phyloP scores from a whole-genome alignment of 2,113 vertebrate genomes.

The Hypocryptadius cinnamomeus region DNA sequence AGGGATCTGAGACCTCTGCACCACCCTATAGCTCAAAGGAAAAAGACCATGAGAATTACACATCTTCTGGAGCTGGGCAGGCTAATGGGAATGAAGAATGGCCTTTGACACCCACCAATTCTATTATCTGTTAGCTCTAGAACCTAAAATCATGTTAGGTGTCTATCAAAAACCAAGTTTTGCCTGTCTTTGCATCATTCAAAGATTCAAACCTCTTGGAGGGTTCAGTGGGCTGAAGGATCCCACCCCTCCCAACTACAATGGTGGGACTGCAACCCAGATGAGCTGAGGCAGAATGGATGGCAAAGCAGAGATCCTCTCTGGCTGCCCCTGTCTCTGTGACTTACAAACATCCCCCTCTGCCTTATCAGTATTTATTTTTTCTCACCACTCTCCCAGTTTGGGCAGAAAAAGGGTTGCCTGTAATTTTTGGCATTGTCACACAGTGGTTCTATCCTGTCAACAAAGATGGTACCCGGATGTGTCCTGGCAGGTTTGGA shows the following conservation, averaged over 20 bases:
- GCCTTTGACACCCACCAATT: not conserved
- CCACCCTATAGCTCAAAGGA: not conserved
- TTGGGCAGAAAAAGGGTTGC: not conserved
- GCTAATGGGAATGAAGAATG: not conserved
- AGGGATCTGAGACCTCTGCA: not conserved
- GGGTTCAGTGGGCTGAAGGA: not conserved
- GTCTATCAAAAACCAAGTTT: not conserved
- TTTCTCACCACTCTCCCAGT: not conserved
- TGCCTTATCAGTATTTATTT: not conserved
- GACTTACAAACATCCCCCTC: fast-evolving
- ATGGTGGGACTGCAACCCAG: not conserved
- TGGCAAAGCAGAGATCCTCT: not conserved
- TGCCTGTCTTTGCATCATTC: not conserved
- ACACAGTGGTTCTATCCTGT: not conserved
- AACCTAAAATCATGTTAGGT: not conserved
- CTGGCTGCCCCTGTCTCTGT: not conserved
- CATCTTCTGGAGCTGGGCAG: not conserved
- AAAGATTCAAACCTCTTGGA: not conserved
- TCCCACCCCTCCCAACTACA: not conserved
- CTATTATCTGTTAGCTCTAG: not conserved
- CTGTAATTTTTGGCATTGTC: not conserved
- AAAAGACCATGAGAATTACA: not conserved
- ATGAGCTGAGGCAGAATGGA: not conserved
- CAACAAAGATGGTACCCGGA: not conserved
- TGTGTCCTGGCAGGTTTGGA: not conserved